These are phyloP conservation scores for Pedionomus torquatus DNA, from an alignment of 2,113 vertebrate genomes.

Conservation along the genomic window DNA sequence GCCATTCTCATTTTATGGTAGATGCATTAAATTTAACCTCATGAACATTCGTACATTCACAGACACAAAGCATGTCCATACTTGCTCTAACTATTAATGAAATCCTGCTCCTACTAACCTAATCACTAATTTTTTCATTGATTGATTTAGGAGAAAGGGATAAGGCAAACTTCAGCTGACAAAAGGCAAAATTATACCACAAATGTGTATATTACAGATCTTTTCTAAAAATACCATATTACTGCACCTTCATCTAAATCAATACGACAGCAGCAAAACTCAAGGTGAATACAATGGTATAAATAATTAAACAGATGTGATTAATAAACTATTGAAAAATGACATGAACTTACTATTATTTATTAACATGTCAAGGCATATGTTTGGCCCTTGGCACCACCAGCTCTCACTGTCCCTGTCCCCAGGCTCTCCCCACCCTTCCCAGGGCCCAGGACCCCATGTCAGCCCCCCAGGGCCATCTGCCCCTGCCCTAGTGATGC, in stretches of 20 bases:
- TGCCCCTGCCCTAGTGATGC: fast-evolving
- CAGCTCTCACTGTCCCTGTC: neutral
- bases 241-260: neutral
- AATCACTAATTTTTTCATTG: neutral
- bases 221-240: neutral
- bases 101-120: neutral
- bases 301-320: neutral
- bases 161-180: neutral
- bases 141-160: neutral
- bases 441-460: too few species aligned
- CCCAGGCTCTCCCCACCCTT: fast-evolving
- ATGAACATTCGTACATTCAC: neutral
- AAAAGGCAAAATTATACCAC: neutral
- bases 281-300: neutral
- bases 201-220: neutral
- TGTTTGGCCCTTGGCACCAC: fast-evolving
- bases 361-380: neutral
- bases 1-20: neutral
- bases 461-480: fast-evolving
- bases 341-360: neutral
- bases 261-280: neutral
- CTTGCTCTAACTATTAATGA: neutral
- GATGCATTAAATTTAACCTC: neutral
- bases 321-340: neutral
- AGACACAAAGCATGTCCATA: neutral